Conservation (phyloP, 2,113 vertebrate genomes). For the Chaetorhynchus papuensis region DNA sequence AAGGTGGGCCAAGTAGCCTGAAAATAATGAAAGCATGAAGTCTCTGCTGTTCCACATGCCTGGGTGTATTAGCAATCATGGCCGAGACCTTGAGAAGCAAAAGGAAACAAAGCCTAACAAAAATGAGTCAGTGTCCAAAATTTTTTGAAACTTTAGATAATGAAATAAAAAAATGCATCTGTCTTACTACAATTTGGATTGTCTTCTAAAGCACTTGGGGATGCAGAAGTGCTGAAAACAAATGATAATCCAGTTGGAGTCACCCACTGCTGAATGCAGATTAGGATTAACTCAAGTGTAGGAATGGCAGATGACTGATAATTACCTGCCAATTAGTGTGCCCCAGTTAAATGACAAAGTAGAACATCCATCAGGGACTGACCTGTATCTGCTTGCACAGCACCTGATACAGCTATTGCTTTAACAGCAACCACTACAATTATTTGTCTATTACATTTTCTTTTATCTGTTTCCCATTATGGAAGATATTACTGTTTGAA, state of each 20-base stretch:
- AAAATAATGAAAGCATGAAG: not conserved
- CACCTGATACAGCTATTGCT: not conserved
- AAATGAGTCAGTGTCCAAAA: not conserved
- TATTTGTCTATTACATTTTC: not conserved
- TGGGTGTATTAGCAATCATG: not conserved
- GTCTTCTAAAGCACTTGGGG: not conserved
- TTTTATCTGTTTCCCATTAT: not conserved
- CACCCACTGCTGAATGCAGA: not conserved
- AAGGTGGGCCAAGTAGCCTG: conserved; percentile 14
- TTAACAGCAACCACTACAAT: not conserved
- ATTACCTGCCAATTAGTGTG: not conserved
- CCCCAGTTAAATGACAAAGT: not conserved
- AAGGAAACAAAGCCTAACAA: not conserved
- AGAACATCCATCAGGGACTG: not conserved
- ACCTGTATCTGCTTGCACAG: not conserved
- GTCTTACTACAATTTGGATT: not conserved
- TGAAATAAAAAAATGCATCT: not conserved
- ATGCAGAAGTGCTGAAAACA: not conserved
- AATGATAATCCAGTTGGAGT: not conserved
- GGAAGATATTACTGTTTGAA: not conserved
- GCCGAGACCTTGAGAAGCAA: not conserved
- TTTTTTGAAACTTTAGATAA: not conserved
- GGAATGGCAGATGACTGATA: not conserved
- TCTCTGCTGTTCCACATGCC: not conserved
- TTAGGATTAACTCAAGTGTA: not conserved